Evolutionary conservation across 2,113 vertebrate species (phyloP).

Genomic region (Seriola aureovittata): DNA sequence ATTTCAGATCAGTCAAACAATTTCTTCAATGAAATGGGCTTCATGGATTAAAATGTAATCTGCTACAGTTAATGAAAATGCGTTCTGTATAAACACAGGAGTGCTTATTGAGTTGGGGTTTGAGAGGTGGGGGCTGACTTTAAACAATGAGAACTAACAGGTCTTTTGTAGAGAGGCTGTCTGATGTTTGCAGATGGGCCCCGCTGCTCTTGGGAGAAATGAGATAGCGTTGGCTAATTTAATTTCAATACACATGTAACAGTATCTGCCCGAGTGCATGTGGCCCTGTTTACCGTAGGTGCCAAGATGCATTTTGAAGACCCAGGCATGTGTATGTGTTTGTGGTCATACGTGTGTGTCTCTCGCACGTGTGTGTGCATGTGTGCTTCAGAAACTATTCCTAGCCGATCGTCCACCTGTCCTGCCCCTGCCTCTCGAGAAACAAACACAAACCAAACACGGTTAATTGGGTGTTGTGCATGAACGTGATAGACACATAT

Average conservation of each 20-base stretch:
- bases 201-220: slow-evolving; percentile 61
- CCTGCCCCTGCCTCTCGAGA: background rate
- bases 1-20: slow-evolving; percentile 69
- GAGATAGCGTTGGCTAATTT: slow-evolving; percentile 72
- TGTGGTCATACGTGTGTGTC: slow-evolving; percentile 13
- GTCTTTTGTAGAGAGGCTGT: slow-evolving; percentile 60
- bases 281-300: slow-evolving; percentile 61
- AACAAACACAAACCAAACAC: slow-evolving; percentile 28
- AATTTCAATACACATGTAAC: slow-evolving; percentile 66
- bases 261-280: slow-evolving; percentile 58
- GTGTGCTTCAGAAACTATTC: slow-evolving; percentile 25
- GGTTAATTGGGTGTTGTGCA: background rate
- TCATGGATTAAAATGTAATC: slow-evolving; percentile 82
- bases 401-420: slow-evolving; percentile 12
- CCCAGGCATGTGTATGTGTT: slow-evolving; percentile 10
- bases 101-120: slow-evolving; percentile 71
- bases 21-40: slow-evolving; percentile 72
- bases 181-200: slow-evolving; percentile 74
- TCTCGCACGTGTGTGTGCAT: background rate
- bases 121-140: slow-evolving; percentile 53
- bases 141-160: slow-evolving; percentile 60
- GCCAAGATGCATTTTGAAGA: slow-evolving; percentile 48
- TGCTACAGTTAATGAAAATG: slow-evolving; percentile 76
- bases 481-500: too few species aligned
- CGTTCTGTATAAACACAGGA: slow-evolving; percentile 66